Evolutionary conservation across 2,797 vertebrate genomes (phyloP), one percentile per base, ranked within the genome.

Genomic region (Sciurus carolinensis): DNA sequence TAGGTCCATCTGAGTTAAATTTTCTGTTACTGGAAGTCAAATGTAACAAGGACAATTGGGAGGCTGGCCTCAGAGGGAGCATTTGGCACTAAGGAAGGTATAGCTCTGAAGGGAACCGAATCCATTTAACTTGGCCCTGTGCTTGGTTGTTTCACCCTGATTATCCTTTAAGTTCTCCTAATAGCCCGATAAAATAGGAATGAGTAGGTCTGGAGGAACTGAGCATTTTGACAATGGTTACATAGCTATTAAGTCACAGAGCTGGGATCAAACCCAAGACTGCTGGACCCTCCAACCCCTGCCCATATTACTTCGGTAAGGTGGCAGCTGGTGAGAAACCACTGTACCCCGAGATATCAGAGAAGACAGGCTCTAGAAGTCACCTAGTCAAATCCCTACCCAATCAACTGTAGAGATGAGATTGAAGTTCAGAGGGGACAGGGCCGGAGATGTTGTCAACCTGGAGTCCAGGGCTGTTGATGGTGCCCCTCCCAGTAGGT

Each of bases 1-100:
- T 39, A 91, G 83, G 47, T 59, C 0, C 1, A 10, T 57, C 13
- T 6, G 50, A 87, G 39, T 42, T 79, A 26, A 44, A 22, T 54
- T 67, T 97, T 95, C 77, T 57, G n/a, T 50, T 54, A 75, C 73
- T 89, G 82, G 67, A 42, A 91, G 73, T 22, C 94, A 84, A 26
- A 77, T 54, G 33, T 69, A 36, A 50, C 18, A 47, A 64, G 42
- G 39, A 10, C 83, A 89, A 28, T 42, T 33, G 24, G 7, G 50
- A 76, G 71, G 20, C n/a, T 24, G 72, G 42, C 62, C 36, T 83
- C 28, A 10, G 33, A 80, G 47, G 4, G 26, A 36, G 15, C 20
- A 22, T 13, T 14, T 50, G 79, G 44, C 42, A 64, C 64, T 4
- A 15, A 28, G 33, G 13, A n/a, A 44, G 39, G 62, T 42, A 30